Base-by-base conservation (phyloP, 2,113 vertebrate genomes). In the Salvelinus alpinus region DNA sequence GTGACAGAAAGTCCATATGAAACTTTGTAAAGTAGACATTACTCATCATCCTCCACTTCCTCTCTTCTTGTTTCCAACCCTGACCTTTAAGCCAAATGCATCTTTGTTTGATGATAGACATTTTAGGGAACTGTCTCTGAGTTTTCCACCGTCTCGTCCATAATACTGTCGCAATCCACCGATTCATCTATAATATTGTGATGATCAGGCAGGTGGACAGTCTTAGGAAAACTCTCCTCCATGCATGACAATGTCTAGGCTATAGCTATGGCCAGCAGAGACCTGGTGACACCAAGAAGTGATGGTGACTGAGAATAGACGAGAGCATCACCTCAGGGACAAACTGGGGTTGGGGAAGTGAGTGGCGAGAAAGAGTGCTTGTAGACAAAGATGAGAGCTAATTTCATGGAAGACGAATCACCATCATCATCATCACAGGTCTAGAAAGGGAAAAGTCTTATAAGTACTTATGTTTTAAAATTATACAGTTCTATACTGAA, bases 201-300 rank as follows among this genome's bases (percentile, higher is more conserved):
- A 73, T 70, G 60, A 78, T 76, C 24, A 64, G 65, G 51, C 72
- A 82, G 59, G 54, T 57, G 54, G 54, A 20, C 54, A 72, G 62
- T 59, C 70, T 31, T 38, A 72, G 59, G 16, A 65, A 69, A 64
- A 64, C 31, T 59, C 60, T 48, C 72, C 18, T 65, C 82, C 74
- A 57, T 22, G 38, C 24, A 1, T 54, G 72, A 84, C 83, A 54
- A 18, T 54, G 82, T 70, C n/a, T 64, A 14, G 1, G 13, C n/a
- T 16, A 13, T 62, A 8, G 18, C 59, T 54, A 62, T n/a, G 59
- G 59, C 51, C 51, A 1, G 51, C 14, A 54, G 14, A 54, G 13
- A 62, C 20, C 0, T 24, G 8, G 5, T 62, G 59, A 62, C n/a
- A 54, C 5, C 1, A 51, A 51, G 4, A 54, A 54, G 51, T 54